Percentiles rank a stretch among this genome's conserved stretches.
Evolutionary conservation across 2,888 invertebrate genomes (phyloP).

Genomic region (Leucoma salicis): DNA sequence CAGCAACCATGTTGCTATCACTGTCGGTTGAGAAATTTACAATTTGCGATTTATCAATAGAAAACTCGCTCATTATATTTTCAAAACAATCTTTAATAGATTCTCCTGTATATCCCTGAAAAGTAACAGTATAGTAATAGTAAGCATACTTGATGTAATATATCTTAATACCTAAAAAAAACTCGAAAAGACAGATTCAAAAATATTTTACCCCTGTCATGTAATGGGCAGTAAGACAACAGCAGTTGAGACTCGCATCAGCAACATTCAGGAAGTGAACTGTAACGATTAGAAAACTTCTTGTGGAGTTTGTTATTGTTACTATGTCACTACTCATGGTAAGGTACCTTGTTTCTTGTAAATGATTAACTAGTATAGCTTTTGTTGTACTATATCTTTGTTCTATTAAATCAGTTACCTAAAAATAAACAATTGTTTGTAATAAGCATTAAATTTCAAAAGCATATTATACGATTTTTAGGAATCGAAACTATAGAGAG

Average conservation of each 20-base stretch:
- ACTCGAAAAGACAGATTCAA: no score
- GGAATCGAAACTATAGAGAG: background rate
- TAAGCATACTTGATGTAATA: no score
- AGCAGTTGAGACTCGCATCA: background rate
- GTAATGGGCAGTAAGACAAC: background rate
- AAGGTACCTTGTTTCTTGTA: slow-evolving; percentile 13
- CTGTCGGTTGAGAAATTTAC: slow-evolving; percentile 36
- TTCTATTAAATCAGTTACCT: slow-evolving; percentile 1
- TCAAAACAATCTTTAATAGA: background rate
- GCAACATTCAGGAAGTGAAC: slow-evolving; percentile 17
- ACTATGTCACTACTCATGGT: slow-evolving; percentile 23
- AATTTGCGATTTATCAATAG: slow-evolving; percentile 9
- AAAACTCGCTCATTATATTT: background rate
- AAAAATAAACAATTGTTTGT: slow-evolving; percentile 1
- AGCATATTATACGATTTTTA: background rate
- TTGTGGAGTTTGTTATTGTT: slow-evolving; percentile 22
- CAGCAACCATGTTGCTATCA: slow-evolving; percentile 35
- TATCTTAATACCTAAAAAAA: no score
- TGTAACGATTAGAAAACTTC: slow-evolving; percentile 24
- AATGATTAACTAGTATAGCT: background rate
- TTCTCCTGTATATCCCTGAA: background rate
- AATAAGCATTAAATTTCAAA: background rate
- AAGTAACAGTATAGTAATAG: background rate
- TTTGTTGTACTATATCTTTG: background rate
- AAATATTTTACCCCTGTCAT: background rate